Conservation (phyloP, 2,888 invertebrate species). For the Drosophila suboccidentalis region DNA sequence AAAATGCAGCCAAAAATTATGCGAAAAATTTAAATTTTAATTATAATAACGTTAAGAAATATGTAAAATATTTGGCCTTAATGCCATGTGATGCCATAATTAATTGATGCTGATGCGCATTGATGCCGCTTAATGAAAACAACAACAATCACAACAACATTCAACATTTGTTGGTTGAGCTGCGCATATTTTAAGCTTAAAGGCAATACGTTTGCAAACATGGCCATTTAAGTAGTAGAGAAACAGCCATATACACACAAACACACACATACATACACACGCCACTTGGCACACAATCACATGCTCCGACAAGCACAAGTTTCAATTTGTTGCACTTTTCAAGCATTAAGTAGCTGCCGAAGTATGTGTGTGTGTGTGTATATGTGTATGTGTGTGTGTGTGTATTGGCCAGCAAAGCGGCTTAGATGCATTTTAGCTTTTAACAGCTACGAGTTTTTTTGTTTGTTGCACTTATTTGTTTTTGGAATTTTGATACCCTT, state of each 20-base stretch:
- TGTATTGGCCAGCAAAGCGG: conserved; percentile 69
- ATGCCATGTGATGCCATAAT: conserved; percentile 38
- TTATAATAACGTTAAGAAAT: neutral
- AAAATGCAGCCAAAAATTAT: neutral
- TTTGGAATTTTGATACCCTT: conserved; percentile 41
- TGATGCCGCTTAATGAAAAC: conserved; percentile 34
- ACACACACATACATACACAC: conserved; percentile 25
- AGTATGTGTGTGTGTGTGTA: conserved; percentile 38
- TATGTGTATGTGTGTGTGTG: conserved; percentile 26
- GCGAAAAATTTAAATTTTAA: neutral
- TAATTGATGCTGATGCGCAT: conserved; percentile 41
- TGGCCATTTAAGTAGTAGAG: conserved; percentile 56
- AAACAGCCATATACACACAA: conserved; percentile 29
- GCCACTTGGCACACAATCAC: conserved; percentile 74
- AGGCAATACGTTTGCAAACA: conserved; percentile 68
- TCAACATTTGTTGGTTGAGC: conserved; percentile 39
- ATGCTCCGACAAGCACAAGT: conserved; percentile 84
- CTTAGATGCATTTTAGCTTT: conserved; percentile 72
- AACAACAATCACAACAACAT: neutral
- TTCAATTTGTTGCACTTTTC: conserved; percentile 84
- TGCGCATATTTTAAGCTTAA: conserved; percentile 55
- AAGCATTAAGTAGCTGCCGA: conserved; percentile 77
- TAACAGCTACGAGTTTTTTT: conserved; percentile 62
- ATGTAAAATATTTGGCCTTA: conserved; percentile 14
- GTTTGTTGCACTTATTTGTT: conserved; percentile 54